A percentile compares a stretch with the other conserved stretches of the same genome.
Conservation (phyloP, 92 coral and sea anemone species). For the Paramuricea clavata region DNA sequence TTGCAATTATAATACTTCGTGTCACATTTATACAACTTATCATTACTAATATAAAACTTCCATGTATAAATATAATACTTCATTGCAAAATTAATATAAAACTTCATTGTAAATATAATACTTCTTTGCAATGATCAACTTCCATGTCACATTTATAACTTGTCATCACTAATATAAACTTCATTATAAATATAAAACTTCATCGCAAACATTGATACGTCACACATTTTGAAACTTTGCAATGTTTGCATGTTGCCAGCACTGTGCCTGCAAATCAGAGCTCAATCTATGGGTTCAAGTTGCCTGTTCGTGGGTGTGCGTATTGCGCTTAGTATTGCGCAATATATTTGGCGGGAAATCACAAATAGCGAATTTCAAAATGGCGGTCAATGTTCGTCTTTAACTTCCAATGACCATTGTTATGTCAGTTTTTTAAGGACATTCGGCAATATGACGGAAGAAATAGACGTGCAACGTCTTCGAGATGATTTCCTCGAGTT, state of each 20-base stretch:
- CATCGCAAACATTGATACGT: neutral
- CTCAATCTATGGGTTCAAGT: too few species aligned
- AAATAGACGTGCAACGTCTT: slow-evolving; percentile 6
- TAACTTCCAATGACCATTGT: too few species aligned
- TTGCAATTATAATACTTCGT: too few species aligned
- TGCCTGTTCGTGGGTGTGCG: neutral
- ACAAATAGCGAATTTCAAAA: neutral
- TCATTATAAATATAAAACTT: neutral
- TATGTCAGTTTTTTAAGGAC: neutral
- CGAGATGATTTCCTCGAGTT: neutral
- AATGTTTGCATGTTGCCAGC: too few species aligned
- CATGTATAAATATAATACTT: too few species aligned
- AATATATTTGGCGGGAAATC: neutral
- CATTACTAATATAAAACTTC: too few species aligned
- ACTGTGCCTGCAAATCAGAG: neutral
- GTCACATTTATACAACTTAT: too few species aligned
- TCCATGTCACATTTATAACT: neutral
- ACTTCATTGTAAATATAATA: too few species aligned
- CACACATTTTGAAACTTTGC: neutral
- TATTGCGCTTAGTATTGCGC: too few species aligned
- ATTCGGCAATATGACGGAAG: neutral
- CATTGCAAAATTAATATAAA: too few species aligned
- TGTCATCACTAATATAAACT: neutral
- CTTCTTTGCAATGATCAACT: too few species aligned
- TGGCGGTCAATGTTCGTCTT: neutral